These are phyloP conservation scores for Lemur catta DNA, from an alignment of 2,797 vertebrate genomes.

Conservation along the genomic window DNA sequence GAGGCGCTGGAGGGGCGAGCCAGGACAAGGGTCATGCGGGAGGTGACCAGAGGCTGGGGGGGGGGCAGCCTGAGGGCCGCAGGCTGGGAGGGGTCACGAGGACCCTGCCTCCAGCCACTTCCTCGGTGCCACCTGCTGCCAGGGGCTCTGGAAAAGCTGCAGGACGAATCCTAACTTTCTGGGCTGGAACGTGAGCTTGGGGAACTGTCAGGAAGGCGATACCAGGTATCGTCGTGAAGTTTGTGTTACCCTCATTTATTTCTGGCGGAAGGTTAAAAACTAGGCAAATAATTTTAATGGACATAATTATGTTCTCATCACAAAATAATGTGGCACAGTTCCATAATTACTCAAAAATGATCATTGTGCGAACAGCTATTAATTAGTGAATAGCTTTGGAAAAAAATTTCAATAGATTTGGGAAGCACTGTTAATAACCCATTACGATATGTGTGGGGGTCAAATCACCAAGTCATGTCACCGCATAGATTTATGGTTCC, in stretches of 20 bases:
- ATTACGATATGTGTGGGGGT: conserved; percentile 75
- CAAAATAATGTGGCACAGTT: conserved; percentile 63
- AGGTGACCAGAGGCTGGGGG: neutral
- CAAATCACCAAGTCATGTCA: conserved; percentile 78
- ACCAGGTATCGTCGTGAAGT: neutral
- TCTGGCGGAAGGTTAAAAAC: conserved; percentile 68
- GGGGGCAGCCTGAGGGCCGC: neutral
- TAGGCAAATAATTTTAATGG: conserved; percentile 79
- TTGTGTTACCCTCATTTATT: conserved; percentile 49
- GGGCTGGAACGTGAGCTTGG: neutral
- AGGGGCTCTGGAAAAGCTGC: neutral
- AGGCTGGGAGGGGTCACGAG: neutral
- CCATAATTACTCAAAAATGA: conserved; percentile 69
- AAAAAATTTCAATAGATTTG: conserved; percentile 62
- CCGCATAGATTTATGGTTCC: conserved; percentile 77
- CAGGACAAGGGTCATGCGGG: neutral
- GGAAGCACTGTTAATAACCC: conserved; percentile 76
- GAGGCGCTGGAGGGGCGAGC: neutral
- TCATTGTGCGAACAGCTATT: conserved; percentile 62
- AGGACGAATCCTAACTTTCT: neutral
- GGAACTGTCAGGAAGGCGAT: neutral
- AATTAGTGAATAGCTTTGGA: conserved; percentile 77
- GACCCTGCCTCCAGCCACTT: neutral
- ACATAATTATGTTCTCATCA: conserved; percentile 63
- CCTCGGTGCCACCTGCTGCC: neutral